Base-by-base conservation (phyloP, 1,140 invertebrate genomes). In the Drusus annulatus region DNA sequence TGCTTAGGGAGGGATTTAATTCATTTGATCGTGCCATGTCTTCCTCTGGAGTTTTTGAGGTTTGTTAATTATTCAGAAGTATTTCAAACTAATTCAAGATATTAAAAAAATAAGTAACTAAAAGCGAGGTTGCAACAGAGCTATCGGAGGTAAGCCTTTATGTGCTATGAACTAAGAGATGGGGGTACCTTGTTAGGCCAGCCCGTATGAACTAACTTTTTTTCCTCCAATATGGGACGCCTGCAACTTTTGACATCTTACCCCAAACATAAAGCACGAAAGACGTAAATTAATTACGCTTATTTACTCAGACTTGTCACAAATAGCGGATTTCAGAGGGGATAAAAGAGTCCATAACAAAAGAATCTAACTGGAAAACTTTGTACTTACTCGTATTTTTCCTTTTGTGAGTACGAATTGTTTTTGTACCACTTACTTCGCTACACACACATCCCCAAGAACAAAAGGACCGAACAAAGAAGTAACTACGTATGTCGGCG, bases 231-330 rank as follows among this genome's bases (percentile, higher is more conserved):
- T 69, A 69, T 51, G 65, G 65, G 65, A 15, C 16, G 36, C 31
- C 45, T 21, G 17, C 7, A 69, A 21, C 36, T 69, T 8, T 69
- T 36, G n/a, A 69, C 21, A 63, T 31, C 62, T 63, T 63, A 63
- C 16, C 25, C 25, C 21, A 63, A 28, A 23, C 1, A 28, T 28
- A 63, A 63, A 63, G 15, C 25, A 23, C 15, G 21, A 28, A n/a
- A 21, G 28, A 50, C 51, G 65, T 69, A 69, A 69, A 69, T 69
- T 69, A 69, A 69, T 69, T 69, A 69, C n/a, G 36, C n/a, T 69
- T 69, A 69, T 69, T 69, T 69, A 69, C 65, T 50, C 16, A 17
- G n/a, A 51, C 21, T 63, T 63, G 62, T 63, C 62, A n/a, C 65
- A 69, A 69, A n/a, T 50, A 45, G 51, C 28, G 16, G 36, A n/a